Conservation (phyloP, 1,140 invertebrate genomes). For the Samia ricini region DNA sequence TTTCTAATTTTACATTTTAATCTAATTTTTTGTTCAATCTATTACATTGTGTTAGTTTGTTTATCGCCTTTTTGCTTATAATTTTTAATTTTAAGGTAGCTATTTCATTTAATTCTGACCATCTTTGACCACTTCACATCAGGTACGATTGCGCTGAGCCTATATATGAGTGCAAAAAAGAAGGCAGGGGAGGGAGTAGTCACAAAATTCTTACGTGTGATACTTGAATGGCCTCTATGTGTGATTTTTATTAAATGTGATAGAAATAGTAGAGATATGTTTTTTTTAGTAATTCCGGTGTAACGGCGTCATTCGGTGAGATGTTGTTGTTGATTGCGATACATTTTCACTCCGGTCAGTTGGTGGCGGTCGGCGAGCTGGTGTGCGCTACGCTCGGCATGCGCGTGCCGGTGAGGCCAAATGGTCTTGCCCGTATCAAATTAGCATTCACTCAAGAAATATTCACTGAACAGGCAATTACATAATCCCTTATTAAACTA, state of each 20-base stretch:
- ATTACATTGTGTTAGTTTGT: no score
- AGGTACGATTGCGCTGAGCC: no score
- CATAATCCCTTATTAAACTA: neutral
- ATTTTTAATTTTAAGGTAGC: no score
- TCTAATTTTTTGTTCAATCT: no score
- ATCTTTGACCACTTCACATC: no score
- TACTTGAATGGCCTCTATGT: no score
- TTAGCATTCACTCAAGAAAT: slow-evolving; percentile 98
- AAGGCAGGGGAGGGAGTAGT: no score
- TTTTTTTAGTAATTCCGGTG: slow-evolving; percentile 82
- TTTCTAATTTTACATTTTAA: no score
- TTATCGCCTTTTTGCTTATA: no score
- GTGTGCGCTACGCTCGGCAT: slow-evolving; percentile 96
- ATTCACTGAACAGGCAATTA: slow-evolving; percentile 93
- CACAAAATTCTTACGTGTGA: no score
- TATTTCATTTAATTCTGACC: no score
- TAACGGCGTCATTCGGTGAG: slow-evolving; percentile 94
- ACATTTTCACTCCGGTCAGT: slow-evolving; percentile 96
- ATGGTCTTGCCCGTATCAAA: slow-evolving; percentile 94
- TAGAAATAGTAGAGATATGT: slow-evolving; percentile 5
- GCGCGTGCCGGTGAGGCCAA: slow-evolving; percentile 95
- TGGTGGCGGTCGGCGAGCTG: slow-evolving; percentile 93
- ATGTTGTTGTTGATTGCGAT: slow-evolving; percentile 97
- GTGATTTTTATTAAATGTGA: neutral
- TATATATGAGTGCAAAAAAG: no score